Evolutionary conservation across 1,140 invertebrate species (phyloP), one percentile per base, ranked within the genome.

Genomic region (Microplitis mediator): DNA sequence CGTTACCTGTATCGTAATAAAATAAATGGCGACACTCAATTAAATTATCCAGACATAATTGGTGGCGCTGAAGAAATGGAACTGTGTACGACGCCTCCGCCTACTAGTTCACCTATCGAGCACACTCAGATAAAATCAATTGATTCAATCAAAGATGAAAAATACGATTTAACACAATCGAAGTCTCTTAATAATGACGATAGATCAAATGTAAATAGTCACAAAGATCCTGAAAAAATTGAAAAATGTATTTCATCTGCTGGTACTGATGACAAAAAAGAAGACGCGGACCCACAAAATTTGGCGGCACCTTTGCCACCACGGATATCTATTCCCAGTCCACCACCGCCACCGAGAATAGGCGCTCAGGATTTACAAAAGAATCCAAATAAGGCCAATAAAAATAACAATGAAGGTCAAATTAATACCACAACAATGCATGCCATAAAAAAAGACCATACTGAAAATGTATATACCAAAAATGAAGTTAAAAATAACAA

Each of bases 1-100:
- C 88, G 91, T 72, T 93, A 93, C 85, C 92, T 88, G 86, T 93
- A 93, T 85, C 89, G 88, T 77, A 91, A 92, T 82, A 80, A 86
- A 68, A 78, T 76, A 50, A 90, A 87, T 32, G 89, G 89, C 8
- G 88, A 89, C 36, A 89, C 89, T 34, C 91, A 91, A 77, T 93
- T 92, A 91, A 91, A 91, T 69, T 93, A 91, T 84, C 92, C 92
- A 2, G 88, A 89, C 72, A 82, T 88, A 69, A 85, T 82, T 45
- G 86, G 88, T 54, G 88, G 87, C 58, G 89, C 89, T 31, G 89
- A 90, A 75, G 90, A 89, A 23, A 91, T 91, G 90, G 90, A 91
- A 78, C 84, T 91, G 39, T 90, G 88, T 58, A 90, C 88, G 9
- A 91, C 90, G 3, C 90, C 90, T 45, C 90, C 90, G 56, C 88